Base-by-base conservation (phyloP, 2,888 invertebrate species). In the Amphipoea oculea region DNA sequence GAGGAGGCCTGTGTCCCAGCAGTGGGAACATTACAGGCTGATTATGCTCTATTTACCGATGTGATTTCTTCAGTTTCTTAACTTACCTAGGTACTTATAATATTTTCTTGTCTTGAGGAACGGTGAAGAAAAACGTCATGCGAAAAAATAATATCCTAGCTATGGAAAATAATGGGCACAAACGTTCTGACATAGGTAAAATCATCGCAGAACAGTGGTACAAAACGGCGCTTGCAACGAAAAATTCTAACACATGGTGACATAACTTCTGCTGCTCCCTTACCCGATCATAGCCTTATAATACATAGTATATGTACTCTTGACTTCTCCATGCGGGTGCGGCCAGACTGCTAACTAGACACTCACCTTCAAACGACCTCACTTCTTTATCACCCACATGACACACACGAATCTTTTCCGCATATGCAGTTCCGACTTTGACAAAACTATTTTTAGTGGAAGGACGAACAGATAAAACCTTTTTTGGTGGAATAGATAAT, bases 321-420 rank as follows among this genome's bases (percentile, higher is more conserved):
- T 29, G 57, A n/a, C 54, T 78, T 73, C 63, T 65, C 29, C 60
- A 91, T 93, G 91, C 93, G 92, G 93, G 92, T 84, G 78, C 84
- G 88, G 83, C 88, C 90, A 90, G 93, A 92, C 92, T 92, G 65
- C 68, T 77, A 88, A 91, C 86, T 88, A 92, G 90, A 91, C 89
- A 65, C 9, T 75, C 85, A 84, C 93, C 93, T 92, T 91, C 90
- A 73, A 36, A 29, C 85, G 91, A 90, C 93, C 93, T 93, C 84
- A 83, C 36, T 6, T 40, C 23, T 72, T 74, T 83, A 86, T 78
- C 86, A 83, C 89, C 89, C 86, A 85, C 90, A 89, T 89, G 60
- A 80, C 76, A 11, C 74, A 68, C 66, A 29, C 45, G 40, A 54
- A 84, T 88, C 88, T 88, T 89, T 84, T 84, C 90, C 90, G 88